Evolutionary conservation across 2,797 vertebrate species (phyloP), one percentile per base, ranked within the genome.

Genomic region (Epinephelus coioides): DNA sequence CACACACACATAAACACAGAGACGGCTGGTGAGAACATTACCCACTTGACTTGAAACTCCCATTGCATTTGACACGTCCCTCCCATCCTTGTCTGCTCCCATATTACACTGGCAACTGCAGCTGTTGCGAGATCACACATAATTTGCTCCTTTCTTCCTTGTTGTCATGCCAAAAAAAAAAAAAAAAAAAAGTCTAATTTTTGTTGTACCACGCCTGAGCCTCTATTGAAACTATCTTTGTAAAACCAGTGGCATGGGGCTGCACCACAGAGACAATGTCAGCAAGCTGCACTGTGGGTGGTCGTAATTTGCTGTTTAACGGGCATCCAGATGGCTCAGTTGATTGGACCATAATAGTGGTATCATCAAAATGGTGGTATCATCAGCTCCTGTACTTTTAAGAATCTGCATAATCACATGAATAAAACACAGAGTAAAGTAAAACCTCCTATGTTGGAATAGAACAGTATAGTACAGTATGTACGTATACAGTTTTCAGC

Each of bases 21-120:
- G 46, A 69, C 46, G 78, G 75, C 71, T 90, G 78, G 54, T 85
- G 82, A 85, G 76, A 91, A 86, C 83, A 88, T 92, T 86, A 88
- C 79, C 89, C 89, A 88, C 86, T 92, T 92, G 88, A 89, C 89
- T 88, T 67, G 53, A 80, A 85, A 84, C 57, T 88, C 86, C 84
- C 85, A 85, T 86, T 76, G 66, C 88, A 89, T 84, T 90, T 85
- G 90, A 90, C 92, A 89, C 25, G 4, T 81, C 67, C 83, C 76
- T 44, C 84, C 84, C 85, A 82, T 84, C 71, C 74, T 50, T 84
- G 81, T 87, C 86, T 82, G 79, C 81, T 79, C 49, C 50, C 43
- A 62, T 70, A 77, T 85, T 65, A 76, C 57, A 69, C 21, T 53
- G 69, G 44, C 82, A 79, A 23, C 69, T 44, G 63, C 89, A 92